phyloP scores from a whole-genome alignment of 2,797 vertebrate genomes.

The Pangasius sanitwongsei region DNA sequence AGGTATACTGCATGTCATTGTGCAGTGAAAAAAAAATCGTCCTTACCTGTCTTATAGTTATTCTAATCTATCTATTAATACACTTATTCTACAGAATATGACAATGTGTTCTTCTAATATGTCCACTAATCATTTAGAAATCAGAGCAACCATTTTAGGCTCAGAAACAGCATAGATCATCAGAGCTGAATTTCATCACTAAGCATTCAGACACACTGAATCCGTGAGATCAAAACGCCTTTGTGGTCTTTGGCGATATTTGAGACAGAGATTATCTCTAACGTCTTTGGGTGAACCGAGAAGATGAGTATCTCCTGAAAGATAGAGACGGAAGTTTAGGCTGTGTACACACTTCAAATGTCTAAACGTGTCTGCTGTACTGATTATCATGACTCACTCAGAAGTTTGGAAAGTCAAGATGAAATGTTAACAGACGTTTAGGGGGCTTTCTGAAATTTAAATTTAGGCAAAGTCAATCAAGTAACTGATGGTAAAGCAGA shows the following conservation, averaged over 20 bases:
- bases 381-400: constrained; percentile 33
- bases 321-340: constrained; percentile 42
- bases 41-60: neutral
- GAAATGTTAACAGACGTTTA: constrained; percentile 54
- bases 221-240: constrained; percentile 43
- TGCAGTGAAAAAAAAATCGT: neutral
- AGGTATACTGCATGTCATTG: neutral
- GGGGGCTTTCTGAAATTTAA: constrained; percentile 44
- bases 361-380: constrained; percentile 36
- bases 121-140: constrained; percentile 30
- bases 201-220: constrained; percentile 33
- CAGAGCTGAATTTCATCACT: constrained; percentile 43
- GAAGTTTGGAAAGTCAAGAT: constrained; percentile 42
- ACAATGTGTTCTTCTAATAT: constrained; percentile 3
- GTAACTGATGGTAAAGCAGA: neutral
- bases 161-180: constrained; percentile 34
- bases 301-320: constrained; percentile 50
- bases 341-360: constrained; percentile 43
- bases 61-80: no score
- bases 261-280: constrained; percentile 50
- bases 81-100: constrained; percentile 40
- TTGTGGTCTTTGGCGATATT: constrained; percentile 48
- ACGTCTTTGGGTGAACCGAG: constrained; percentile 37
- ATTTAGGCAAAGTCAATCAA: constrained; percentile 44
- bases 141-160: constrained; percentile 34